phyloP scores from a whole-genome alignment of 1,140 invertebrate species.

The Nephila pilipes region DNA sequence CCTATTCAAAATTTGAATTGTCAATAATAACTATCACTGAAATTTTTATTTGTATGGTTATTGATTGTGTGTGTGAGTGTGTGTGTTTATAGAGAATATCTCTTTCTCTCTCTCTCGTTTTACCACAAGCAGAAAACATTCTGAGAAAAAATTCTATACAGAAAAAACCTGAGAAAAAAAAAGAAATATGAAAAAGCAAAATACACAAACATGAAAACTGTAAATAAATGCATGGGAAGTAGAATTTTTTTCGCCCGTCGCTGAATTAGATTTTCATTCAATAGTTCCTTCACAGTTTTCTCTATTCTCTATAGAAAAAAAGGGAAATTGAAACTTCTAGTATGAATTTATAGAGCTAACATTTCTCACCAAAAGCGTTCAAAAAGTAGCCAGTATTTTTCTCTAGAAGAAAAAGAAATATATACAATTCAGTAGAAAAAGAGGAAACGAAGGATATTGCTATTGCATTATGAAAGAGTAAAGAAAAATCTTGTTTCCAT shows the following conservation, averaged over 20 bases:
- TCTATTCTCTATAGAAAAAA: not conserved
- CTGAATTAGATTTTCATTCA: slow-evolving; percentile 56
- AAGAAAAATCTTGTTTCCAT: slow-evolving; percentile 19
- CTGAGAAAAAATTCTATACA: not conserved
- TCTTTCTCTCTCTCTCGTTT: no score
- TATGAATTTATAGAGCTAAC: slow-evolving; percentile 42
- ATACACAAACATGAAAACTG: not conserved
- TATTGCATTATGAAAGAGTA: slow-evolving; percentile 48
- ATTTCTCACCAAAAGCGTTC: slow-evolving; percentile 47
- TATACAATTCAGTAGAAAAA: not conserved
- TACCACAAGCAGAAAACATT: no score
- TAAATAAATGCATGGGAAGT: not conserved
- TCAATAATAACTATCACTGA: no score
- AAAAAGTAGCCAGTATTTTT: not conserved
- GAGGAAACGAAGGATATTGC: slow-evolving; percentile 33
- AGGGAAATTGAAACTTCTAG: slow-evolving; percentile 33
- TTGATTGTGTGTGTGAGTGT: no score
- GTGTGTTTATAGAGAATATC: no score
- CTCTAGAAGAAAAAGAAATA: not conserved
- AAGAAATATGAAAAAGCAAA: not conserved
- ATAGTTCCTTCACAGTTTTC: not conserved
- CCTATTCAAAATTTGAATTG: no score
- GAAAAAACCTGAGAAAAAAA: not conserved
- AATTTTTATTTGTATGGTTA: no score
- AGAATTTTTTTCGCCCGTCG: not conserved